These are phyloP conservation scores for Remorina albescens DNA, from an alignment of 2,797 vertebrate genomes.

Conservation along the genomic window DNA sequence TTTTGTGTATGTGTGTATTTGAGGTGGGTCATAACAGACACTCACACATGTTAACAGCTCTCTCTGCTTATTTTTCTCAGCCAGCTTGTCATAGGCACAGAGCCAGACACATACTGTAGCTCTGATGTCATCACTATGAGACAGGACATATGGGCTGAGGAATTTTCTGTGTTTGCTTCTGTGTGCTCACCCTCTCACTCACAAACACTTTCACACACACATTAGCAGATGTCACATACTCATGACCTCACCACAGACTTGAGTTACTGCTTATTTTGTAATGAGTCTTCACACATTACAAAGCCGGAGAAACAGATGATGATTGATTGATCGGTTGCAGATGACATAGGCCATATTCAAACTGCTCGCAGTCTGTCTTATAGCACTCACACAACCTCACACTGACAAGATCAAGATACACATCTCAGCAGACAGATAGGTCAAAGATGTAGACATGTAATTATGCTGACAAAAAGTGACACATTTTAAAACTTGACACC, in stretches of 20 bases:
- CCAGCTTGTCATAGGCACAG: constrained; percentile 62
- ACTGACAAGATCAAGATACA: constrained; percentile 16
- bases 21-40: constrained; percentile 26
- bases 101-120: constrained; percentile 74
- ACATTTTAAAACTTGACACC: constrained; percentile 17
- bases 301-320: constrained; percentile 34
- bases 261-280: constrained; percentile 59
- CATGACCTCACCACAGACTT: constrained; percentile 60
- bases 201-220: constrained; percentile 44
- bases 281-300: constrained; percentile 29
- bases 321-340: constrained; percentile 56
- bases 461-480: constrained; percentile 13
- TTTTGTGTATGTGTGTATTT: constrained; percentile 3
- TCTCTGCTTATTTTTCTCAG: constrained; percentile 70
- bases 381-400: constrained; percentile 7
- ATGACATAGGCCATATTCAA: constrained; percentile 39
- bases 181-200: constrained; percentile 56
- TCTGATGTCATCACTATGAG: constrained; percentile 80
- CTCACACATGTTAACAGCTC: constrained; percentile 55
- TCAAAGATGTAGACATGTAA: constrained; percentile 23
- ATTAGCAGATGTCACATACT: constrained; percentile 51
- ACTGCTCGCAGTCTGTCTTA: constrained; percentile 19
- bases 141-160: constrained; percentile 56
- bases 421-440: background rate
- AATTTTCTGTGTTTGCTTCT: constrained; percentile 66